Evolutionary conservation across 2,113 vertebrate species (phyloP).

Genomic region (Crocuta crocuta): DNA sequence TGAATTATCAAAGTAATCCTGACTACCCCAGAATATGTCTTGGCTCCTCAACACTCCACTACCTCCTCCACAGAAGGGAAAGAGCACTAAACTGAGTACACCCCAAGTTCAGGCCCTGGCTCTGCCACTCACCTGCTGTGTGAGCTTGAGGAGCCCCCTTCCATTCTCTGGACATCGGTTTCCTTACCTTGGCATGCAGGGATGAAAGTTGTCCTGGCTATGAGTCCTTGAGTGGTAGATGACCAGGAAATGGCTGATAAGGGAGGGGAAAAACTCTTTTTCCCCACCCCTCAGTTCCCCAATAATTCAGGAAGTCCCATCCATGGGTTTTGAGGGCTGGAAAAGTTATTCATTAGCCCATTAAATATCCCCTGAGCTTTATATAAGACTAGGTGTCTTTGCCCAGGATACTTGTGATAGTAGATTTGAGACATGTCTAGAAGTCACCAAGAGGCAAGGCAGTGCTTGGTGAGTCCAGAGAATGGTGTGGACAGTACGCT

Average conservation of each 20-base stretch:
- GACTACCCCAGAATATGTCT: neutral
- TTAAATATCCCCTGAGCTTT: neutral
- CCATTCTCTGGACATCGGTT: neutral
- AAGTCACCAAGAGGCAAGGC: neutral
- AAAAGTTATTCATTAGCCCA: slow-evolving; percentile 1
- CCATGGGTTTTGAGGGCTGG: neutral
- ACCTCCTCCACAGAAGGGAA: neutral
- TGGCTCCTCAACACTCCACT: neutral
- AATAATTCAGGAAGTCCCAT: neutral
- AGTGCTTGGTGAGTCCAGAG: neutral
- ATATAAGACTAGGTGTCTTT: neutral
- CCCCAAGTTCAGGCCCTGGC: neutral
- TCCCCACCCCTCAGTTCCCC: neutral
- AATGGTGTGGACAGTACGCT: neutral
- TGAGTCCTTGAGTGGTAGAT: neutral
- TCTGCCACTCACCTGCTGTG: neutral
- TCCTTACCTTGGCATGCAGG: neutral
- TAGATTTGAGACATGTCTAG: neutral
- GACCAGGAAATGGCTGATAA: neutral
- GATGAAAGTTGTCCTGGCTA: neutral
- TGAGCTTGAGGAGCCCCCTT: neutral
- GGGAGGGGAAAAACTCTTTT: neutral
- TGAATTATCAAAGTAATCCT: neutral
- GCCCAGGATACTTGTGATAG: neutral
- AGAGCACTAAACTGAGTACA: neutral